phyloP scores from a whole-genome alignment of 2,113 vertebrate species.

The Crotophaga sulcirostris region DNA sequence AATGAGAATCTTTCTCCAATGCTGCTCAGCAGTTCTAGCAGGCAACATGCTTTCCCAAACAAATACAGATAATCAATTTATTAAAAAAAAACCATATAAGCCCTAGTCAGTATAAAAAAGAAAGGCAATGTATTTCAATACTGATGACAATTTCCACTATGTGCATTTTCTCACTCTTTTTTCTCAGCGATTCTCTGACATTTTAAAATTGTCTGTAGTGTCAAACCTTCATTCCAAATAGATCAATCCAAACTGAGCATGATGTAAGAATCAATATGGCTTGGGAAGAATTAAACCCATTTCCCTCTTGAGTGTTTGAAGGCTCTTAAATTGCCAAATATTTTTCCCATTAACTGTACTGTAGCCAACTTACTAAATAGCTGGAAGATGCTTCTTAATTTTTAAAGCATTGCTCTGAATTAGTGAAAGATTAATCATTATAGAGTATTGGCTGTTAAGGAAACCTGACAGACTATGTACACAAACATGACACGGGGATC shows the following conservation, averaged over 20 bases:
- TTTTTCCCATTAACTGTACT: neutral
- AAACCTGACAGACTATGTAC: neutral
- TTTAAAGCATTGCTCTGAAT: neutral
- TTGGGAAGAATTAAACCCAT: constrained; percentile 29
- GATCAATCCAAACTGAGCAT: constrained; percentile 35
- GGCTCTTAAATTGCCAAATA: constrained; percentile 1
- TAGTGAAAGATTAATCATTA: neutral
- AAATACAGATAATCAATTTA: neutral
- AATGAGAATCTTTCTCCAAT: neutral
- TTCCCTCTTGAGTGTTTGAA: constrained; percentile 31
- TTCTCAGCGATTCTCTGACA: constrained; percentile 1
- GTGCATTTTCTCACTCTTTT: neutral
- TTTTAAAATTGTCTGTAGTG: constrained; percentile 51
- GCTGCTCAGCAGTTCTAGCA: neutral
- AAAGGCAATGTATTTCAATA: neutral
- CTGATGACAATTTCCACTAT: neutral
- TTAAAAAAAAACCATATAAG: neutral
- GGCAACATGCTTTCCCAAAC: neutral
- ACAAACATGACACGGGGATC: neutral
- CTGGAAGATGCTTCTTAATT: neutral
- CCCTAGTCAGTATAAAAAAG: neutral
- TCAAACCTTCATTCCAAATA: constrained; percentile 47
- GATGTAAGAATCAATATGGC: constrained; percentile 43
- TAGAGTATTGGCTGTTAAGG: neutral
- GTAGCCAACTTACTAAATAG: neutral